Base-by-base conservation (phyloP, 2,113 vertebrate species). In the Pipa parva region DNA sequence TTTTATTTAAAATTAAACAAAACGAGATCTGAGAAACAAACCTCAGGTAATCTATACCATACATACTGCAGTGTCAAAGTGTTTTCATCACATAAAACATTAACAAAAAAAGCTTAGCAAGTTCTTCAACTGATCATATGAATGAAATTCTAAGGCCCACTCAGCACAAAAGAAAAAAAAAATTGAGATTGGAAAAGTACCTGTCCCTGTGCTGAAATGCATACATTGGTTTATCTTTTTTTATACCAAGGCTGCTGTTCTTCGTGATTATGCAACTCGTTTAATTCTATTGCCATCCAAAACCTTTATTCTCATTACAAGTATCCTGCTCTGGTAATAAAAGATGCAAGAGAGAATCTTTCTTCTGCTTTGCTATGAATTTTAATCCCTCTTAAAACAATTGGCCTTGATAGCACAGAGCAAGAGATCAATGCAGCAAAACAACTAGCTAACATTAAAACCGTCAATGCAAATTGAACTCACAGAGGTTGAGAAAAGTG, bases 311-410 rank as follows among this genome's bases (percentile, higher is more conserved):
- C 65, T 69, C 65, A 69, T 69, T 69, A 60, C 57, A 60, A 69
- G 57, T 39, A 52, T 69, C 65, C 65, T 22, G 57, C 65, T 42
- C 57, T 45, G 57, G 65, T 69, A 42, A 69, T 69, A 60, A 59
- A 69, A 60, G 65, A 69, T 60, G 65, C 65, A 60, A 60, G 29
- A 28, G 57, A 60, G 65, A 69, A 60, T 42, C 65, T 69, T 69
- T 59, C 50, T 29, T 59, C 65, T 4, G 65, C 65, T 69, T 59
- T 25, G 46, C 65, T 69, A 69, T 69, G 65, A 69, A 69, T 69
- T 69, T 69, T 69, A 69, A 69, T 69, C 65, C 65, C 57, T 69
- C 57, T 69, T 69, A 69, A 69, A 60, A 69, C 65, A 69, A 69
- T 69, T 50, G 65, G 65, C 65, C 65, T 59, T 69, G 65, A 69